These are phyloP conservation scores for Mustela nigripes DNA, from an alignment of 2,113 vertebrate species.

Conservation along the genomic window DNA sequence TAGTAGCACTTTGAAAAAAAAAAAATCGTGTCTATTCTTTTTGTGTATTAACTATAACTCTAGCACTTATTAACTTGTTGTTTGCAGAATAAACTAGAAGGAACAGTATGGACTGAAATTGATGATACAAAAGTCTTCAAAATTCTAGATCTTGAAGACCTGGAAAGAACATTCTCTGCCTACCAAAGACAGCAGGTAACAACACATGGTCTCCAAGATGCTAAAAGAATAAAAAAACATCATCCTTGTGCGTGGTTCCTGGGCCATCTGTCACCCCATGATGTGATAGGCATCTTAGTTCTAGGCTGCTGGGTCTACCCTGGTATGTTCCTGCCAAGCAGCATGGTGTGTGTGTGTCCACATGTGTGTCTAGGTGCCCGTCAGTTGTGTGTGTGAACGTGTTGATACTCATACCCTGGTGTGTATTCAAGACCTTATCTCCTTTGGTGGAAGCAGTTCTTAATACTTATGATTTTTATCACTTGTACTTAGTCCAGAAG, in stretches of 20 bases:
- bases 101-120: slow-evolving; percentile 96
- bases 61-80: slow-evolving; percentile 62
- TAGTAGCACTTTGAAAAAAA: slow-evolving; percentile 4
- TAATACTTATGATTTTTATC: not conserved
- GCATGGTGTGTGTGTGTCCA: not conserved
- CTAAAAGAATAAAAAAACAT: not conserved
- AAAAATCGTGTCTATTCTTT: slow-evolving; percentile 9
- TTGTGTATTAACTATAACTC: slow-evolving; percentile 44
- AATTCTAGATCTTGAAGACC: slow-evolving; percentile 96
- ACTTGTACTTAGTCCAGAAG: slow-evolving; percentile 30
- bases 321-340: not conserved
- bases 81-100: slow-evolving; percentile 96
- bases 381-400: not conserved
- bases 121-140: slow-evolving; percentile 96
- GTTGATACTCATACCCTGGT: not conserved
- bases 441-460: not conserved
- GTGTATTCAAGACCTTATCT: not conserved
- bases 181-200: slow-evolving; percentile 99
- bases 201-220: not conserved
- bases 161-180: slow-evolving; percentile 98
- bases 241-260: not conserved
- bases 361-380: not conserved
- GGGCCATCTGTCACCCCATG: not conserved
- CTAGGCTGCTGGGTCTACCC: not conserved
- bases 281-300: not conserved